phyloP scores from a whole-genome alignment of 2,113 vertebrate genomes.

The Mugil cephalus region DNA sequence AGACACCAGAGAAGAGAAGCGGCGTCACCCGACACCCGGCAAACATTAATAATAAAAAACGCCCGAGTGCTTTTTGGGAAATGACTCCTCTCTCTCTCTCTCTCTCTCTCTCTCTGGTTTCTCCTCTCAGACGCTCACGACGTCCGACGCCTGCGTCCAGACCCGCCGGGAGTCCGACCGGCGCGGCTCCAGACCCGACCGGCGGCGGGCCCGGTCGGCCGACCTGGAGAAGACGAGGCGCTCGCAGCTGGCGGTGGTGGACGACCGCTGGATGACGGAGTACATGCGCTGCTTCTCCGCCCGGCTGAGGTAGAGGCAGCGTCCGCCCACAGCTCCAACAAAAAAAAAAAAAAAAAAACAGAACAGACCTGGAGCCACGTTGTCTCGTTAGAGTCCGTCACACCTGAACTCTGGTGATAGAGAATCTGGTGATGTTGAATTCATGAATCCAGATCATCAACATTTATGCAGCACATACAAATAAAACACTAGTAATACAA shows the following conservation, averaged over 20 bases:
- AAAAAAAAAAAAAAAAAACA: accelerated
- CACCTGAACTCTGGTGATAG: too few species aligned
- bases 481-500: too few species aligned
- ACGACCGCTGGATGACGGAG: slow-evolving; percentile 94
- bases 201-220: slow-evolving; percentile 85
- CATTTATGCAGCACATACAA: too few species aligned
- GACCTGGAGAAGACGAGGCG: slow-evolving; percentile 84
- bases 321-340: neutral
- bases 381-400: neutral
- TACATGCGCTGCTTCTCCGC: slow-evolving; percentile 98
- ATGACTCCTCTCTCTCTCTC: slow-evolving; percentile 17
- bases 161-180: slow-evolving; percentile 87
- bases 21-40: slow-evolving; percentile 50
- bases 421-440: too few species aligned
- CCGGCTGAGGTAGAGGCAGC: slow-evolving; percentile 79
- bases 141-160: slow-evolving; percentile 87
- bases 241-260: slow-evolving; percentile 77
- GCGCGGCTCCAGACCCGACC: slow-evolving; percentile 77
- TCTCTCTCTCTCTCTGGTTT: slow-evolving; percentile 54
- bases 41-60: slow-evolving; percentile 71
- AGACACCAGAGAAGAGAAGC: slow-evolving; percentile 44
- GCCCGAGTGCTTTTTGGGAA: slow-evolving; percentile 31
- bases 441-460: too few species aligned
- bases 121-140: slow-evolving; percentile 83
- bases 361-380: neutral